A percentile compares a stretch with the other conserved stretches of the same genome.
Evolutionary conservation across 2,113 vertebrate genomes (phyloP).

Genomic region (Elachura formosa): DNA sequence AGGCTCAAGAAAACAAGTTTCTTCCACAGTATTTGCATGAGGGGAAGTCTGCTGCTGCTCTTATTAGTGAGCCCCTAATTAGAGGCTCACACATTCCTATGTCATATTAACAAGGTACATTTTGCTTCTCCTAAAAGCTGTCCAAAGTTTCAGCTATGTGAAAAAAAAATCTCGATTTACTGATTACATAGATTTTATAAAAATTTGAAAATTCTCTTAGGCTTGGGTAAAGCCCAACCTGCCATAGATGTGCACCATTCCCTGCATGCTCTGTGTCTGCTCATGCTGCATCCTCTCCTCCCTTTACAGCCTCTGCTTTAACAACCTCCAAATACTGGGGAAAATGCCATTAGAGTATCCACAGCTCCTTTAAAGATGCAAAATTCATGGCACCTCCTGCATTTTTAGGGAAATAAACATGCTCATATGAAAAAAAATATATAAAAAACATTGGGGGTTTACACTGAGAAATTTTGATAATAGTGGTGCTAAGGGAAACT

Average conservation of each 20-base stretch:
- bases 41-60: not conserved
- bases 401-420: not conserved
- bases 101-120: not conserved
- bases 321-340: not conserved
- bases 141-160: not conserved
- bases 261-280: not conserved
- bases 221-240: not conserved
- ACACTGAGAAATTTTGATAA: not conserved
- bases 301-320: not conserved
- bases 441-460: not conserved
- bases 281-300: fast-evolving
- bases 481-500: not conserved
- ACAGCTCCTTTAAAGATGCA: not conserved
- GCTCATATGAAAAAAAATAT: fast-evolving
- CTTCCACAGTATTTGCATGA: not conserved
- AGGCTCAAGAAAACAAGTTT: constrained; percentile 19
- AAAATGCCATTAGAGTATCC: not conserved
- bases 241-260: not conserved
- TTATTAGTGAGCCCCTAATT: constrained; percentile 18
- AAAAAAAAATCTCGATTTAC: not conserved
- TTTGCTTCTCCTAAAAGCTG: not conserved
- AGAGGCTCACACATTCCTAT: not conserved
- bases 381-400: not conserved
- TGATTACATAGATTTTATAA: not conserved
- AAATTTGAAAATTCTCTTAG: not conserved